Percentiles rank a stretch among this genome's conserved stretches.
phyloP scores from a whole-genome alignment of 2,888 invertebrate genomes.

The Leptinotarsa peninsularis region DNA sequence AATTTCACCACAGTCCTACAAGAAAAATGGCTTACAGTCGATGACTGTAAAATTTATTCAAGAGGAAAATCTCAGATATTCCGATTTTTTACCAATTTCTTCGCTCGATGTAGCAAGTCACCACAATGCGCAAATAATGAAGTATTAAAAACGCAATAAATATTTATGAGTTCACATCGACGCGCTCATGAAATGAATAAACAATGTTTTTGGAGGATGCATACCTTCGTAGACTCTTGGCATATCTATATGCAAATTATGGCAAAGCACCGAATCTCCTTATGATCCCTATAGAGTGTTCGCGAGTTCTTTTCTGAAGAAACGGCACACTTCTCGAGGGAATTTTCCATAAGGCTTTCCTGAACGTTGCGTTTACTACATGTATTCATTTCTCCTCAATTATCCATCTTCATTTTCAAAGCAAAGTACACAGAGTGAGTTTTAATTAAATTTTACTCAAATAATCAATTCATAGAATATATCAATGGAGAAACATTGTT shows the following conservation, averaged over 20 bases:
- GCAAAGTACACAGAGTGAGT: too few species aligned
- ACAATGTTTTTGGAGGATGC: neutral
- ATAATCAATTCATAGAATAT: too few species aligned
- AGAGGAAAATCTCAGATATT: neutral
- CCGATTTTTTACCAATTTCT: neutral
- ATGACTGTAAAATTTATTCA: neutral
- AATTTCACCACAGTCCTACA: too few species aligned
- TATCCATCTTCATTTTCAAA: too few species aligned
- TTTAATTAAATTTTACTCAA: too few species aligned
- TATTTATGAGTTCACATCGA: conserved; percentile 6
- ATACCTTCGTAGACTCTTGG: neutral
- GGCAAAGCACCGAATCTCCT: neutral
- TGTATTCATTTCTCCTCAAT: too few species aligned
- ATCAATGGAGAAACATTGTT: too few species aligned
- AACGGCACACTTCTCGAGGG: neutral
- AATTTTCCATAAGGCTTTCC: neutral
- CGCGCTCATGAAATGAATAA: neutral
- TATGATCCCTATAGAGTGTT: neutral
- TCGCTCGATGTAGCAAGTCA: neutral
- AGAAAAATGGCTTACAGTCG: neutral
- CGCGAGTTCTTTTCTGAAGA: neutral
- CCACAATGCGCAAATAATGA: neutral
- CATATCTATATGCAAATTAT: conserved; percentile 16
- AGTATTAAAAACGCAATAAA: conserved; percentile 13
- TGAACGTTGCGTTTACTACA: neutral